Evolutionary conservation across 2,888 invertebrate species (phyloP).

Genomic region (Melieria picta): DNA sequence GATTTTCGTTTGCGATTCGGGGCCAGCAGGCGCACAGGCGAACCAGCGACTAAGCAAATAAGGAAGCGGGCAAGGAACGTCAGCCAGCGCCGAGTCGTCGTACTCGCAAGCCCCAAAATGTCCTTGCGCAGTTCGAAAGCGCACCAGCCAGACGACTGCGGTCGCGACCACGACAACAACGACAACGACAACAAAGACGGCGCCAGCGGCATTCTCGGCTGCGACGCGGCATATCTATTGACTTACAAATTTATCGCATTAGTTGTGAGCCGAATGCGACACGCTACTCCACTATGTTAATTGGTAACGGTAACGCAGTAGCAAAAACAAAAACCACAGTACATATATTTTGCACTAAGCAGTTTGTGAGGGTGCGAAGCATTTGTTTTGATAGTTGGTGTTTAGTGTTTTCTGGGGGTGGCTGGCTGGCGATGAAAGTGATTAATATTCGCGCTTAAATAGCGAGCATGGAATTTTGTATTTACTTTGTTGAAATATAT

Average conservation of each 20-base stretch:
- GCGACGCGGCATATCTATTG: slow-evolving; percentile 49
- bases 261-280: not conserved
- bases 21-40: slow-evolving; percentile 4
- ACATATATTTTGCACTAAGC: no score
- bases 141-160: slow-evolving; percentile 12
- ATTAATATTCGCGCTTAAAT: no score
- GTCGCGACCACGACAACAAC: not conserved
- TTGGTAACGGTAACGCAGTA: not conserved
- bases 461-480: no score
- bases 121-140: slow-evolving; percentile 62
- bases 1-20: slow-evolving; percentile 36
- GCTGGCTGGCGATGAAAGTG: no score
- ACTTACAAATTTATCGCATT: slow-evolving; percentile 46
- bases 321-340: not conserved
- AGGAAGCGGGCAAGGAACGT: not conserved
- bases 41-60: slow-evolving; percentile 8
- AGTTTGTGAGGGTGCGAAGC: no score
- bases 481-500: no score
- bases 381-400: no score
- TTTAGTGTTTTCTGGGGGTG: no score
- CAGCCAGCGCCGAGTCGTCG: slow-evolving; percentile 4
- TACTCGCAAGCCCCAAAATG: slow-evolving; percentile 48
- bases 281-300: not conserved
- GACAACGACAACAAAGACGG: slow-evolving; percentile 1
- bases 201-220: not conserved